A percentile compares a stretch with the other conserved stretches of the same genome.
phyloP scores from a whole-genome alignment of 2,797 vertebrate species.

The Pogoniulus pusillus region DNA sequence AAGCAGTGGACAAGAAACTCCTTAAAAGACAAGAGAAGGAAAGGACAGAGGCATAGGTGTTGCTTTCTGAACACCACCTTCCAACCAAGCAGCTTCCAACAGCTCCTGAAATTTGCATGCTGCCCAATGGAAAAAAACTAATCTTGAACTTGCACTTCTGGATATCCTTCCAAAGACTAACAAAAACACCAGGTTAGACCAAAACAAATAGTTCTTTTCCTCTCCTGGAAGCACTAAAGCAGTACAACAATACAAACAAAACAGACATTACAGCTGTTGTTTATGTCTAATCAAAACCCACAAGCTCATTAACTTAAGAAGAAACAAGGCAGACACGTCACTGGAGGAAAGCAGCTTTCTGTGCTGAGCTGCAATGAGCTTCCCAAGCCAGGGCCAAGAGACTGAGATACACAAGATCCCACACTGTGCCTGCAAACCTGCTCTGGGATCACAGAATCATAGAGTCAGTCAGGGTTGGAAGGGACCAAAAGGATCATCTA shows the following conservation, averaged over 20 bases:
- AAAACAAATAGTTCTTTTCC: neutral
- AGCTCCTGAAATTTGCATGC: neutral
- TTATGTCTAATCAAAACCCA: constrained; percentile 32
- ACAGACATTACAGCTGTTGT: rapidly evolving
- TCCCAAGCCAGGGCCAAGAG: neutral
- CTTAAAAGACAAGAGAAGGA: neutral
- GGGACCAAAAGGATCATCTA: too few relatives aligned
- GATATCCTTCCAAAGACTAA: neutral
- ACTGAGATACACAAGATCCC: neutral
- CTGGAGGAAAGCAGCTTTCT: constrained; percentile 28
- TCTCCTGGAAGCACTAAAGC: neutral
- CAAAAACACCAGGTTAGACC: neutral
- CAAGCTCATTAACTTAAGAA: constrained; percentile 26
- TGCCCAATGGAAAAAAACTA: neutral
- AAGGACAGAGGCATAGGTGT: neutral
- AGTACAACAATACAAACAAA: neutral
- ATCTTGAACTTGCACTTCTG: neutral
- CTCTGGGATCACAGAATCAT: neutral
- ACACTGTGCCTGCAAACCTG: neutral
- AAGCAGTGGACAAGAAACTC: neutral
- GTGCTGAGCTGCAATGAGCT: neutral
- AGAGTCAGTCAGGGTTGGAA: too few relatives aligned
- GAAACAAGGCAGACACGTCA: neutral
- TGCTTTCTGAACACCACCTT: neutral
- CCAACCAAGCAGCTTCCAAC: neutral